Evolutionary conservation across 2,113 vertebrate genomes (phyloP), one percentile per base, ranked within the genome.

Genomic region (Ranitomeya variabilis): DNA sequence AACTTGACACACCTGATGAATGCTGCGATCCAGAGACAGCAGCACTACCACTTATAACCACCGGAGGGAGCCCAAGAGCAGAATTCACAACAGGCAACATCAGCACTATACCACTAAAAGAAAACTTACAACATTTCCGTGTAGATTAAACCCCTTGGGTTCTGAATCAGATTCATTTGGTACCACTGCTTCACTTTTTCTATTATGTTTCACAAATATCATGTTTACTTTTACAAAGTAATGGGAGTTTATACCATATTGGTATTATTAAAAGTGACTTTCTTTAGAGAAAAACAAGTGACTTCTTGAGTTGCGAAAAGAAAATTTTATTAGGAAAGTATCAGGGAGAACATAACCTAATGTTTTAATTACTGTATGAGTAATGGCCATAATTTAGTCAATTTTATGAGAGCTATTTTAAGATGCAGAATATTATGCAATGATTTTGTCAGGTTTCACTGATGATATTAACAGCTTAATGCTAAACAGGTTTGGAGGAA

Each of bases 401-500:
- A 93, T 94, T 97, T 97, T 96, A 93, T 94, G 90, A 91, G 89
- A 92, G 91, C 79, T 92, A 93, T 91, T 92, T 94, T 90, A 5
- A 89, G 92, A 94, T 91, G 94, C 96, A 95, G 95, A 96, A 95
- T 95, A 96, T 96, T 96, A 96, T 95, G 94, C 95, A 96, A 96
- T 93, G 94, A 93, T 94, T 96, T 97, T 95, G 94, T 96, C 94
- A 93, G 94, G 93, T 95, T 95, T 96, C 94, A 91, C 93, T 91
- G 93, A 90, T 93, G 95, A 95, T 96, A 94, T 97, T 97, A 97
- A 96, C 95, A 95, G 93, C 93, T 93, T 95, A 94, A 94, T 95
- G 95, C 96, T 97, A 98, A 98, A 97, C 92, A 96, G 95, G 94
- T 96, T 97, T 95, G 93, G 93, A 95, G 94, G 93, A 95, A 94